Percentiles rank a stretch among this genome's conserved stretches.
Conservation (phyloP, 1,140 invertebrate genomes). For the Anastrepha obliqua region DNA sequence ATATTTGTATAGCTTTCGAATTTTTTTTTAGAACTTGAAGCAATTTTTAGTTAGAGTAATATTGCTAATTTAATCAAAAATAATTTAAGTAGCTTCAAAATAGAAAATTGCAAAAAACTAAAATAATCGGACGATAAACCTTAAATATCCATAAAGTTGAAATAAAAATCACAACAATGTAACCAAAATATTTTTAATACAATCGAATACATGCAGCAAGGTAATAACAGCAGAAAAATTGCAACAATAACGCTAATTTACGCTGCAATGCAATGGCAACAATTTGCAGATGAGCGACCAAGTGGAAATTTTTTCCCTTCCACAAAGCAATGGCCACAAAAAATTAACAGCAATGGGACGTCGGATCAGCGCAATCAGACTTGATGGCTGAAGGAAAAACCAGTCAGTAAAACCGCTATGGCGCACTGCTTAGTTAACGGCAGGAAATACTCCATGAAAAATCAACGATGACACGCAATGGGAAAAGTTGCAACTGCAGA, state of each 20-base stretch:
- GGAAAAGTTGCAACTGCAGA: constrained; percentile 58
- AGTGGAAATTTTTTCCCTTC: constrained; percentile 69
- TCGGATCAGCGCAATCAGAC: constrained; percentile 12
- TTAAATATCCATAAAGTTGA: too few species aligned
- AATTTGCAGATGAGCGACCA: constrained; percentile 74
- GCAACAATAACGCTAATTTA: constrained; percentile 51
- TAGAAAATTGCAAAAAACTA: too few species aligned
- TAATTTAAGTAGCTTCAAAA: too few species aligned
- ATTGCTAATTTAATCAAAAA: too few species aligned
- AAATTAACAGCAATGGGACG: constrained; percentile 58
- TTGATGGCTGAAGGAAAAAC: constrained; percentile 7
- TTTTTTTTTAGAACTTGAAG: too few species aligned
- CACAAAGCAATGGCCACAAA: constrained; percentile 61
- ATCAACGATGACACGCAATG: constrained; percentile 62
- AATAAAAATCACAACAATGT: too few species aligned
- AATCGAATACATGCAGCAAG: neutral
- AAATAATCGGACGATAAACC: too few species aligned
- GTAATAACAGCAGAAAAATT: constrained; percentile 34
- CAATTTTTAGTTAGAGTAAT: too few species aligned
- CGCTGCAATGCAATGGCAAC: constrained; percentile 28
- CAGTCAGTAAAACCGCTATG: neutral
- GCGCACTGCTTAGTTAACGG: neutral
- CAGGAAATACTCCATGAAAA: constrained; percentile 25
- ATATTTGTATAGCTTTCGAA: too few species aligned
- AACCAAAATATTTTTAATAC: too few species aligned